Evolutionary conservation across 2,888 invertebrate genomes (phyloP), one percentile per base, ranked within the genome.

Genomic region (Drosophila nr. perissopoda): DNA sequence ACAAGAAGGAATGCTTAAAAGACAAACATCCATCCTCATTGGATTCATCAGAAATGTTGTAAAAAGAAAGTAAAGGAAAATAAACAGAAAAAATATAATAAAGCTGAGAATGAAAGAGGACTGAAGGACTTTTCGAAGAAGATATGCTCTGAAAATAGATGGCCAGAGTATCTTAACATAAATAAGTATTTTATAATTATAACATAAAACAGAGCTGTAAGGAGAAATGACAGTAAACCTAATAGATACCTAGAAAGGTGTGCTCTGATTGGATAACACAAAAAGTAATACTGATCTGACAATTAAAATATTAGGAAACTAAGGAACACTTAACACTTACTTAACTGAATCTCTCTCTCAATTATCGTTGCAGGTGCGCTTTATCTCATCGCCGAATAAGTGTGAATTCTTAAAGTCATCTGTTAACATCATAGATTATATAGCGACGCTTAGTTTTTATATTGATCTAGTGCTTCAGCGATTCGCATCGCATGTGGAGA

Each of bases 351-450:
- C 1, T 18, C 8, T 13, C 2, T 63, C 4, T 33, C 16, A 3
- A 27, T 6, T 34, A 0, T 8, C 10, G 2, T 77, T 84, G 5
- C 76, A 93, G 93, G 95, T 97, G 73, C 95, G 99, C 77, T 98
- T 99, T 94, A 96, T 98, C 90, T 97, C 98, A 61, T 97, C 97
- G 82, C 98, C 98, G 38, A 97, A 97, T 92, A 98, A 98, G 93
- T 97, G 97, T 93, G 97, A 97, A 92, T 99, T 99, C 94, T 95
- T 99, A 93, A 97, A 97, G 93, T 98, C 96, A 92, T 99, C 99
- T 76, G 98, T 99, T 91, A 99, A 99, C 94, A 97, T 99, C 93
- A 99, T 99, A 94, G 99, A 99, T 94, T 98, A 99, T 94, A 98
- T 99, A 89, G 99, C 99, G 78, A 99, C 99, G 45, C 95, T 99